phyloP scores from a whole-genome alignment of 2,113 vertebrate genomes.

The Cheirogaleus medius region DNA sequence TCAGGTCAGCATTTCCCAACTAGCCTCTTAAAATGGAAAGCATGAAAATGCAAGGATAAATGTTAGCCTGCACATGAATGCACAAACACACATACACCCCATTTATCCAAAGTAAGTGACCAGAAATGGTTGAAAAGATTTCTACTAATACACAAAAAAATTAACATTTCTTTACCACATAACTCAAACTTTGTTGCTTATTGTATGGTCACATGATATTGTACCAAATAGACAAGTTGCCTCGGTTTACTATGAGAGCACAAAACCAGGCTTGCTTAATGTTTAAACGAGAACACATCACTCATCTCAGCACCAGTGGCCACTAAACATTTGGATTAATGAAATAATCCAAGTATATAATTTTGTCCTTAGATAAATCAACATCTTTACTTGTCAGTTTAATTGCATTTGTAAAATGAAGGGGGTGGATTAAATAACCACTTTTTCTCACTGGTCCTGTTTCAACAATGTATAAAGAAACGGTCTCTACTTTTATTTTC shows the following conservation, averaged over 20 bases:
- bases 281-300: background rate
- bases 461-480: background rate
- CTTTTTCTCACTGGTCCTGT: background rate
- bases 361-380: background rate
- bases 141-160: background rate
- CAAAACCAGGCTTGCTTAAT: background rate
- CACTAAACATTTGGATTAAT: background rate
- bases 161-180: background rate
- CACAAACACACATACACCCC: background rate
- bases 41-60: background rate
- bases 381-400: background rate
- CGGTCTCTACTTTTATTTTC: background rate
- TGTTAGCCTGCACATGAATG: background rate
- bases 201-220: background rate
- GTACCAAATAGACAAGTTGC: background rate
- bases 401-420: slow-evolving; percentile 28
- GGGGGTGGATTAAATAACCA: background rate
- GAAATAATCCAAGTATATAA: background rate
- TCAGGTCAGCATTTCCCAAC: slow-evolving; percentile 61
- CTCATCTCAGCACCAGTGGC: background rate
- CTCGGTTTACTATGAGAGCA: background rate
- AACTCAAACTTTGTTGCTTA: background rate
- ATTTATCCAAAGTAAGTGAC: background rate
- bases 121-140: background rate
- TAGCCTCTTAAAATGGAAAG: slow-evolving; percentile 33